These are phyloP conservation scores for Tympanuchus pallidicinctus DNA, from an alignment of 2,113 vertebrate genomes.

Conservation along the genomic window DNA sequence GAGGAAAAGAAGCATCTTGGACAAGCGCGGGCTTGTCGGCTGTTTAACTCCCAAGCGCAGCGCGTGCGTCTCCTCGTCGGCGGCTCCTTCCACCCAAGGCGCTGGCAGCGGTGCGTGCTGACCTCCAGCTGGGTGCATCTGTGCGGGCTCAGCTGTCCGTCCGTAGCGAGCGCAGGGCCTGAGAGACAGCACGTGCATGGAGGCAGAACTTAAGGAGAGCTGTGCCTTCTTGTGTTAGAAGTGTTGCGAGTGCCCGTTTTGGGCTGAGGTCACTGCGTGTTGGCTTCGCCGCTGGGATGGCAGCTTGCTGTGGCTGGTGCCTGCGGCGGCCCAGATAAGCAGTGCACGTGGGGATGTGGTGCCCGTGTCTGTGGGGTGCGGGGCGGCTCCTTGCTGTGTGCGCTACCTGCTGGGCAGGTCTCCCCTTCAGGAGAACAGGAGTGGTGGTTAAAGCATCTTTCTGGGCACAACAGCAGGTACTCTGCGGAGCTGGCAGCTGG, in stretches of 20 bases:
- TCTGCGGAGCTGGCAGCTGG: background rate
- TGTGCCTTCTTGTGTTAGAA: background rate
- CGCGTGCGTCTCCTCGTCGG: background rate
- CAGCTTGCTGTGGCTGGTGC: background rate
- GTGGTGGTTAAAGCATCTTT: background rate
- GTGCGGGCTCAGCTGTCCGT: background rate
- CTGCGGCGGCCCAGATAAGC: background rate
- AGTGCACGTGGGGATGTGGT: fast-evolving
- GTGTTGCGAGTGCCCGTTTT: background rate
- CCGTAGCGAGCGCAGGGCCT: background rate
- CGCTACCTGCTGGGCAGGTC: background rate
- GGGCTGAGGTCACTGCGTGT: background rate
- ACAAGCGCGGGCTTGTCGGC: slow-evolving; percentile 42
- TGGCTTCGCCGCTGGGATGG: background rate
- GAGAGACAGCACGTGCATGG: background rate
- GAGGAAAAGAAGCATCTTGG: slow-evolving; percentile 2
- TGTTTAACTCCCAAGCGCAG: background rate
- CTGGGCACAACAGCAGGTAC: background rate
- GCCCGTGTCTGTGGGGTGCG: background rate
- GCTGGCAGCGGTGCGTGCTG: background rate
- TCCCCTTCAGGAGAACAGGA: background rate
- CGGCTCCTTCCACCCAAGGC: background rate
- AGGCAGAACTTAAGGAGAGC: background rate
- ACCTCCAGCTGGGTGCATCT: too few species aligned
- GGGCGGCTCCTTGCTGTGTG: background rate